phyloP scores from a whole-genome alignment of 2,888 invertebrate genomes.

The Cataglyphis rosenhaueri region DNA sequence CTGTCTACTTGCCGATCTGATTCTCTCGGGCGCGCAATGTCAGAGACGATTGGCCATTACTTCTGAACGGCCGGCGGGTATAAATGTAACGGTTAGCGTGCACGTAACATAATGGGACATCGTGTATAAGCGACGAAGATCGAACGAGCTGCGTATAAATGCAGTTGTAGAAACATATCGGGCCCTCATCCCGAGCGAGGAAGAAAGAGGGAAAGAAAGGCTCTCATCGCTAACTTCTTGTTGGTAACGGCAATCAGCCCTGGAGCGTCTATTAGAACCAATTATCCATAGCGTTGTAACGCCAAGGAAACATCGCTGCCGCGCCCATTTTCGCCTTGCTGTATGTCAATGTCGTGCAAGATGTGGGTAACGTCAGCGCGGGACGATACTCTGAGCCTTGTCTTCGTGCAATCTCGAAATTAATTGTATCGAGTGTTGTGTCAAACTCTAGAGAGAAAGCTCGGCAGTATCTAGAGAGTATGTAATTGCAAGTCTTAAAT shows the following conservation, averaged over 20 bases:
- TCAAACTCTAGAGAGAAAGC: slow-evolving; percentile 30
- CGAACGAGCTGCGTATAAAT: slow-evolving; percentile 15
- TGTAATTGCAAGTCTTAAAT: background rate
- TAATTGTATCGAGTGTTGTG: slow-evolving; percentile 37
- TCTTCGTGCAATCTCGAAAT: slow-evolving; percentile 31
- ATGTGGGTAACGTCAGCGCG: slow-evolving; percentile 60
- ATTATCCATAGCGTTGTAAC: slow-evolving; percentile 74
- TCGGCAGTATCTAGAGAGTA: slow-evolving; percentile 2
- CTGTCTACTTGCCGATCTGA: slow-evolving; percentile 44
- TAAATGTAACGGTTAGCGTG: slow-evolving; percentile 69
- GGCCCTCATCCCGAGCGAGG: slow-evolving; percentile 44
- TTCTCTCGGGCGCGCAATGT: slow-evolving; percentile 36
- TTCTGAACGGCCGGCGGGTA: slow-evolving; percentile 51
- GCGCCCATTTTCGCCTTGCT: slow-evolving; percentile 56
- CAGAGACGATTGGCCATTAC: slow-evolving; percentile 58
- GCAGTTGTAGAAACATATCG: slow-evolving; percentile 45
- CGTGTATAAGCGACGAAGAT: slow-evolving; percentile 53
- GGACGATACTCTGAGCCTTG: slow-evolving; percentile 25
- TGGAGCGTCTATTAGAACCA: slow-evolving; percentile 78
- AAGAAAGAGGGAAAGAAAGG: slow-evolving; percentile 65
- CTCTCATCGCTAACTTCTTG: slow-evolving; percentile 55
- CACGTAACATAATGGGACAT: slow-evolving; percentile 70
- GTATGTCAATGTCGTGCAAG: slow-evolving; percentile 60
- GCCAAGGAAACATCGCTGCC: slow-evolving; percentile 65
- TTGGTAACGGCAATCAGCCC: slow-evolving; percentile 72